These are phyloP conservation scores for Marmota flaviventris DNA, from an alignment of 2,113 vertebrate genomes.

Conservation along the genomic window DNA sequence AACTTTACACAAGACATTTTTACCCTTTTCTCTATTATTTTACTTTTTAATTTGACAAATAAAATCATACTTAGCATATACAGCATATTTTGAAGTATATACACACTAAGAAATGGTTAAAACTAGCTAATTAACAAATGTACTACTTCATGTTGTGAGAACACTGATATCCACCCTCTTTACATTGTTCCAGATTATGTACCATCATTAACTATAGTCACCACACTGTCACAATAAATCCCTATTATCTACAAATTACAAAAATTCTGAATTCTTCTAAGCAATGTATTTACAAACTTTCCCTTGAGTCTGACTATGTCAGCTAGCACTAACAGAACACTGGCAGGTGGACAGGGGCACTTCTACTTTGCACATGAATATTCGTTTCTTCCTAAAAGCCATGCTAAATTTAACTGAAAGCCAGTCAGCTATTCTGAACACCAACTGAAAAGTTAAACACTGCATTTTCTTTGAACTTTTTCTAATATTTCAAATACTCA, in stretches of 20 bases:
- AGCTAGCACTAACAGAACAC: not conserved
- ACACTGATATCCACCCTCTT: not conserved
- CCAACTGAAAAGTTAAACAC: slow-evolving; percentile 20
- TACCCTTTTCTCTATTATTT: not conserved
- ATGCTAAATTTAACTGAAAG: slow-evolving; percentile 21
- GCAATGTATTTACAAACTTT: not conserved
- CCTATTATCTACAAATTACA: slow-evolving; percentile 1
- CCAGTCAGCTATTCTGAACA: slow-evolving; percentile 24
- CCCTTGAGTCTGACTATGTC: not conserved
- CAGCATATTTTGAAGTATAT: not conserved
- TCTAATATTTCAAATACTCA: slow-evolving; percentile 15
- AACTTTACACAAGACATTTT: not conserved
- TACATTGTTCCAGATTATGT: not conserved
- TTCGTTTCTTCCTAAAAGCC: slow-evolving; percentile 13
- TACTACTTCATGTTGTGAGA: not conserved
- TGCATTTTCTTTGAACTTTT: slow-evolving; percentile 39
- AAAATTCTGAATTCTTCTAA: slow-evolving; percentile 36
- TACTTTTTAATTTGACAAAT: not conserved
- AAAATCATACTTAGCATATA: not conserved
- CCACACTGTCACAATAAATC: not conserved
- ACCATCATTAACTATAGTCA: not conserved
- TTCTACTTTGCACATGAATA: not conserved
- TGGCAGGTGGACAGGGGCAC: not conserved
- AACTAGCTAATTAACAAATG: not conserved
- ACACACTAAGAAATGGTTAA: not conserved